Evolutionary conservation across 1,140 invertebrate genomes (phyloP), one percentile per base, ranked within the genome.

Genomic region (Micrasema minimum): DNA sequence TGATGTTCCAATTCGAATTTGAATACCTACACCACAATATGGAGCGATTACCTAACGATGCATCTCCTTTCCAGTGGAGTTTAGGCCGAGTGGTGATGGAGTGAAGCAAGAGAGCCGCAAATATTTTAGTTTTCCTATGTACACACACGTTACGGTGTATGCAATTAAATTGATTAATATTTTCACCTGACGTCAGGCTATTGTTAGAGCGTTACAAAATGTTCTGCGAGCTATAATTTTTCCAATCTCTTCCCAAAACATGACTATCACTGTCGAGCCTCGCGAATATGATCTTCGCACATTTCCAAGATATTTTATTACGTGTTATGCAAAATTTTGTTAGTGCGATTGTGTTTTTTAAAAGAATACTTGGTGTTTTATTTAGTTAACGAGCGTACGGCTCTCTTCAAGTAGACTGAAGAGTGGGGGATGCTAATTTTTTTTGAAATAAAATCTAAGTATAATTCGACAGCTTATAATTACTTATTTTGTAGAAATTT

Each of bases 111-210:
- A 6, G 43, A 9, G 6, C 41, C 16, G 59, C 23, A 37, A 51
- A 50, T 67, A 41, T 43, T 67, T 26, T 43, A 41, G 66, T 26
- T 37, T 67, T 50, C 45, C 51, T 57, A 57, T 67, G 41, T 67
- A 50, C 37, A 67, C 66, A 67, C 51, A 31, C 50, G 51, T 55
- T 67, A 37, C 66, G 38, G 51, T 22, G 66, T 37, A 67, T 67
- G 51, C 66, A 57, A 67, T 67, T 67, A 67, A 67, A 67, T 67
- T 67, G 66, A 67, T 67, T 67, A 55, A 67, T 67, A 66, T 38
- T 51, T 66, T 66, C 64, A 66, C 16, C 46, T 57, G 66, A 67
- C 66, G 66, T 67, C 50, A 43, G 23, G 23, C 51, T 23, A 67
- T 67, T 67, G 51, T 57, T 67, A 57, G 38, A 46, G n/a, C 23